Evolutionary conservation across 2,888 invertebrate genomes (phyloP).

Genomic region (Lithophane semibrunnea): DNA sequence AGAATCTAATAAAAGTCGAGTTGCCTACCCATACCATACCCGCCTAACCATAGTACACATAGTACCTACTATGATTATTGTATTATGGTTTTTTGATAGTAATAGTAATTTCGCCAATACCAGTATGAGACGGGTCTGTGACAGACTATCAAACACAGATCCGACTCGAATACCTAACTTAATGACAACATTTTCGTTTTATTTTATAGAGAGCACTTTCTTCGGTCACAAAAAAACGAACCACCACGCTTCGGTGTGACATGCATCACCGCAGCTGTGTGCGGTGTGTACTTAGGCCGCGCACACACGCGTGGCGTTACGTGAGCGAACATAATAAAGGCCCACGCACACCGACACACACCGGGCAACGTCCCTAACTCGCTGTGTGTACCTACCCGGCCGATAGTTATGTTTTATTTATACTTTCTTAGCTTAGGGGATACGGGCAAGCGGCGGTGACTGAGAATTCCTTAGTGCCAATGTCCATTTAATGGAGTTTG

Average conservation of each 20-base stretch:
- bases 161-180: background rate
- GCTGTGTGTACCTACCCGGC: constrained; percentile 74
- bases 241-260: constrained; percentile 71
- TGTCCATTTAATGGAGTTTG: constrained; percentile 58
- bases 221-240: constrained; percentile 41
- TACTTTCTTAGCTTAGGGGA: constrained; percentile 86
- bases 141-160: background rate
- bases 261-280: constrained; percentile 67
- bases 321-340: constrained; percentile 81
- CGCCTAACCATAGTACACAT: too few species aligned
- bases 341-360: constrained; percentile 73
- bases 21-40: too few species aligned
- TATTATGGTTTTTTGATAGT: too few species aligned
- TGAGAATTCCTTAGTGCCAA: constrained; percentile 70
- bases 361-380: constrained; percentile 88
- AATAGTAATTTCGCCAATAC: background rate
- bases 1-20: too few species aligned
- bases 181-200: background rate
- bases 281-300: constrained; percentile 84
- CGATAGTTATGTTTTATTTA: constrained; percentile 89
- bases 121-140: background rate
- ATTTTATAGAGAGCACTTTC: background rate
- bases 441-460: constrained; percentile 72
- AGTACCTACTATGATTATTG: too few species aligned
- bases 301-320: constrained; percentile 78